Evolutionary conservation across 2,797 vertebrate genomes (phyloP), one percentile per base, ranked within the genome.

Genomic region (Parambassis ranga): DNA sequence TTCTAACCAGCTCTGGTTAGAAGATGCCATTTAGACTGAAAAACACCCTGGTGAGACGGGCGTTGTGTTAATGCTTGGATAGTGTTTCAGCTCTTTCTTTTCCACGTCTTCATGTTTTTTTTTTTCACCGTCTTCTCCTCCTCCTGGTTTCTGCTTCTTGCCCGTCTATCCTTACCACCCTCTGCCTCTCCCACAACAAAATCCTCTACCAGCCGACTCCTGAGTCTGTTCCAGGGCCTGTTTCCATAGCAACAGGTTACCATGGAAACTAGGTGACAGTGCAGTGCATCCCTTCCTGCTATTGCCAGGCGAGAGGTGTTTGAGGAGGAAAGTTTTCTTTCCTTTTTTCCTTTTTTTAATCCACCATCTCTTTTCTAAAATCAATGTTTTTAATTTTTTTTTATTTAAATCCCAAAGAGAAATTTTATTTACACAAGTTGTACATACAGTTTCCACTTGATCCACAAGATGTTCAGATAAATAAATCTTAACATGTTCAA

Each of bases 211-310:
- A 72, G 67, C 69, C 58, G 10, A 73, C 81, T 87, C 83, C 79
- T 9, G 71, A 83, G 71, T 85, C 72, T 79, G 53, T 84, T 86
- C 84, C 77, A 83, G 75, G 75, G 71, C 81, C 65, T 87, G 92
- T 94, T 93, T 91, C 93, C 89, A 93, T 93, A 90, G 91, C 87
- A 91, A 92, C 91, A 82, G 48, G 91, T 93, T 90, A 84, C 93
- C 90, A 92, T 93, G 90, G 93, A 91, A 92, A 93, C 92, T 88
- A 84, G 84, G 88, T 92, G 90, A 89, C 90, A 91, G 89, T 87
- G 87, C 86, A 84, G 84, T 44, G 70, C 86, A 85, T 86, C 85
- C 82, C 81, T 59, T 84, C 82, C 79, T 66, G 71, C 85, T 73
- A 56, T 73, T 33, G 53, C 72, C 42, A 56, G 50, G 46, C 48